Base-by-base conservation (phyloP, 1,140 invertebrate species). In the Piezodorus guildinii region DNA sequence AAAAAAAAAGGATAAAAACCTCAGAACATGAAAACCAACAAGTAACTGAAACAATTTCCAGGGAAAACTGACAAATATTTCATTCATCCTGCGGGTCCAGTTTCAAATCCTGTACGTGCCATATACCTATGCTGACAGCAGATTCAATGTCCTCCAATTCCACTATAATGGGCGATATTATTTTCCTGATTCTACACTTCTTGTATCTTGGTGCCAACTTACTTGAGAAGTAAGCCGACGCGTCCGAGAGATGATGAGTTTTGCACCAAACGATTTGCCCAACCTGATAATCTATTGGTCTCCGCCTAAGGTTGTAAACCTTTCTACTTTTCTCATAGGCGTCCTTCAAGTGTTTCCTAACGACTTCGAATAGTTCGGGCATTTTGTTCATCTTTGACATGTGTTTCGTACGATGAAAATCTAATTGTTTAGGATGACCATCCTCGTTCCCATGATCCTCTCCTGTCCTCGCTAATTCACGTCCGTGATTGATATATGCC, bases 401-500 rank as follows among this genome's bases (percentile, higher is more conserved):
- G 45, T 46, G 17, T 12, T 46, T 19, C 10, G 3, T 3, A 3
- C 45, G 3, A 15, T 46, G 3, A 4, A 19, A n/a, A 15, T 4
- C 45, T 19, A n/a, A 3, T 9, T 27, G 3, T 16, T 30, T 19
- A 9, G 16, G 21, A 2, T 9, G 3, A 59, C 30, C 23, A 16
- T 25, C 56, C 2, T 16, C 30, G 3, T 3, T 17, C n/a, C 14
- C 25, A 56, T 21, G 56, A 5, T 59, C 19, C 3, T 62, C 21
- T 46, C 60, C 60, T 9, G 9, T 17, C 10, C 68, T 65, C n/a
- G 69, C 43, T n/a, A 75, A 52, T 61, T 76, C 73, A 51, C 73
- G 59, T 16, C 72, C 74, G 27, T 73, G 72, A 16, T 69, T 75
- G 9, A 75, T 58, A 17, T 72, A 72, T 9, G 73, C 72, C 12